Evolutionary conservation across 2,888 invertebrate species (phyloP).

Genomic region (Sarcophaga subvicina): DNA sequence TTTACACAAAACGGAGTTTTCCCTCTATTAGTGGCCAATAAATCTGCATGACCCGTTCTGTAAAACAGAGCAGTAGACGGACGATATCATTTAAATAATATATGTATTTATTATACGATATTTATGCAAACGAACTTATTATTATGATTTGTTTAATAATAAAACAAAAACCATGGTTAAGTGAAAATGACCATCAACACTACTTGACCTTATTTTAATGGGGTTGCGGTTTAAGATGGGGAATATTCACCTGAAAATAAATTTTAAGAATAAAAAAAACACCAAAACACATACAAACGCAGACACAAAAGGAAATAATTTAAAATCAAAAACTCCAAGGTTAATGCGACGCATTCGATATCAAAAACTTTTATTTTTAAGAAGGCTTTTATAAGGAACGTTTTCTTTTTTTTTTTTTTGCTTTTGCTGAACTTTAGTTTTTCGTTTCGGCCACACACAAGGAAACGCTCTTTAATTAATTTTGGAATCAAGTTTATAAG

Average conservation of each 20-base stretch:
- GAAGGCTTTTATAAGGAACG: too few relatives aligned
- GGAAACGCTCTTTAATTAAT: too few relatives aligned
- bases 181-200: not conserved
- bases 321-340: not conserved
- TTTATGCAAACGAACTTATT: not conserved
- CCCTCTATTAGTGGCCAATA: not conserved
- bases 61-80: not conserved
- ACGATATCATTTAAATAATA: not conserved
- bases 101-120: not conserved
- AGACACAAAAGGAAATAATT: too few relatives aligned
- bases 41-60: not conserved
- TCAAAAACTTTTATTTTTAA: not conserved
- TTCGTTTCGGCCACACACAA: too few relatives aligned
- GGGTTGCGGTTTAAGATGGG: not conserved
- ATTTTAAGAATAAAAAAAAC: not conserved
- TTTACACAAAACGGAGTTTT: not conserved
- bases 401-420: too few relatives aligned
- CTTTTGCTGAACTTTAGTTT: too few relatives aligned
- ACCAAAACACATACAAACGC: not conserved
- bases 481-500: too few relatives aligned
- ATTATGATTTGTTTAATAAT: not conserved
- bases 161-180: not conserved
- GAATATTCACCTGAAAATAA: not conserved
- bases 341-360: not conserved
- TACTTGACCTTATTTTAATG: not conserved